Conservation (phyloP, 2,113 vertebrate genomes). For the Labrus mixtus region DNA sequence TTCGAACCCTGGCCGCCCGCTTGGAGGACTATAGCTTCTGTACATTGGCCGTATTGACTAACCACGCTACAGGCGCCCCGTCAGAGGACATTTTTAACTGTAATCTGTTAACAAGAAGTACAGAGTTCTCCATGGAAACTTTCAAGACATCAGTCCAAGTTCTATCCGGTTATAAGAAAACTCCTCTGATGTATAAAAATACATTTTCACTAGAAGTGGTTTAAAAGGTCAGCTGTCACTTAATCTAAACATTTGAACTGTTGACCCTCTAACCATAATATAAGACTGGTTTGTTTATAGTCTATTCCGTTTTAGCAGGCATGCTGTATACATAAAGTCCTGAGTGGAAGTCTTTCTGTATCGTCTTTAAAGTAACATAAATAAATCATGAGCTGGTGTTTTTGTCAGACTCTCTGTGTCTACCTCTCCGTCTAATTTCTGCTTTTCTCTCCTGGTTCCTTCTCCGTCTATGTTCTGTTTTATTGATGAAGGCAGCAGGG, state of each 20-base stretch:
- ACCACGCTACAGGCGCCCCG: no score
- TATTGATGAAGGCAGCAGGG: constrained; percentile 79
- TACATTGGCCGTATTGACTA: no score
- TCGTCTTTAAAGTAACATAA: constrained; percentile 8
- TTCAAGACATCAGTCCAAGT: background rate
- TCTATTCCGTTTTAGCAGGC: background rate
- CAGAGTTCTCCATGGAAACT: no score
- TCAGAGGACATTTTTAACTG: no score
- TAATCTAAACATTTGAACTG: background rate
- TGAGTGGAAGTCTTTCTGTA: background rate
- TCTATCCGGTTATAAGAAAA: background rate
- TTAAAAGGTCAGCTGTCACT: background rate
- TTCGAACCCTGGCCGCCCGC: no score
- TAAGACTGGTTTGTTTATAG: background rate
- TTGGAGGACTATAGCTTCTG: no score
- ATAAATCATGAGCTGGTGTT: constrained; percentile 18
- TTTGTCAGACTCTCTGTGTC: constrained; percentile 22
- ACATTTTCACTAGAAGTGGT: background rate
- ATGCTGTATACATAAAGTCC: constrained; percentile 8
- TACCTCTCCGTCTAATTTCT: constrained; percentile 34
- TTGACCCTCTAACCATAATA: background rate
- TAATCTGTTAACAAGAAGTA: no score
- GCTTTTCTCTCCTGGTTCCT: constrained; percentile 8
- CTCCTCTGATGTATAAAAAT: background rate
- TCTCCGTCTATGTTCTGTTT: constrained; percentile 68